Evolutionary conservation across 2,888 invertebrate genomes (phyloP), one percentile per base, ranked within the genome.

Genomic region (Morpho deidamia): DNA sequence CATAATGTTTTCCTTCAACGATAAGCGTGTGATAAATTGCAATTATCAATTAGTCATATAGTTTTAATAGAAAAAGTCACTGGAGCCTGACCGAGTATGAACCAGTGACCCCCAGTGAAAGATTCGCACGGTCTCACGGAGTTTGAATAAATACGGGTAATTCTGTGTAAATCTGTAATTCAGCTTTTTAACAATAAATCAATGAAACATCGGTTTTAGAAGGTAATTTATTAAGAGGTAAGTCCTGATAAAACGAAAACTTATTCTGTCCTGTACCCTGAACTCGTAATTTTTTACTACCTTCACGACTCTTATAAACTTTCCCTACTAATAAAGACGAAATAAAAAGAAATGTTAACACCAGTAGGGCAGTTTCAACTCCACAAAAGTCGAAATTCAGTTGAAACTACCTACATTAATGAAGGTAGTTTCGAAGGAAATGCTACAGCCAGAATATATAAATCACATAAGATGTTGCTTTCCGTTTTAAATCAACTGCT

Each of bases 311-410:
- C 38, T 38, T 38, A 32, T 10, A 39, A 46, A 39, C n/a, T 46
- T 46, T 11, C 23, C 11, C 38, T 11, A 32, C 38, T 40, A 47
- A 14, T 33, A 12, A 11, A 48, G 11, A 41, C 12, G 34, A 49
- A 41, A 49, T 49, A 49, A 42, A 48, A 49, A 42, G 33, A 42
- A 49, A 42, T 35, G 42, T 49, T 42, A 49, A 49, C 49, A 49
- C 42, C 42, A 49, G 42, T 35, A 42, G 35, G 35, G 49, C 49
- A 48, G 41, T 49, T 35, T 42, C 49, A 49, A 49, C 49, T 49
- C 32, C 34, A 49, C 33, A 42, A 49, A 42, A 49, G 40, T 47
- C 40, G 47, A 23, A 23, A 23, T 23, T 23, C 2, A 23, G 23
- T 23, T 23, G 23, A 23, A 23, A 5, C 23, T 23, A 23, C 23